phyloP scores from a whole-genome alignment of 2,888 invertebrate genomes.

The Lamproptera curius region DNA sequence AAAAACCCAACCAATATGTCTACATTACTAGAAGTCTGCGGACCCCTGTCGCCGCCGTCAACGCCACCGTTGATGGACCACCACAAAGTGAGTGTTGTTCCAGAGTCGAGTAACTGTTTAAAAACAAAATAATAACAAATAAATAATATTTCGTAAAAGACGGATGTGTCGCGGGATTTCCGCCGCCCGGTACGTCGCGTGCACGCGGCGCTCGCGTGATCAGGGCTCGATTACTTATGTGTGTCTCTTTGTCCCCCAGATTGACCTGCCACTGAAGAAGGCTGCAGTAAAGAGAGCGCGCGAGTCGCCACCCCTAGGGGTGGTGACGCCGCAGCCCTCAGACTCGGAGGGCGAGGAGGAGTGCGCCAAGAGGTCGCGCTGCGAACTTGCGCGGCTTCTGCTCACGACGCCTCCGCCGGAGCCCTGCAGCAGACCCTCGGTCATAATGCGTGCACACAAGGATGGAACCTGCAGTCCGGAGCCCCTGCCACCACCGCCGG shows the following conservation, averaged over 20 bases:
- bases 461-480: constrained; percentile 84
- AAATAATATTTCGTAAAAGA: constrained; percentile 5
- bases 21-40: constrained; percentile 67
- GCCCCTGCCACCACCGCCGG: constrained; percentile 53
- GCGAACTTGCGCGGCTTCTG: constrained; percentile 75
- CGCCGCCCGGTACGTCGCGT: constrained; percentile 31
- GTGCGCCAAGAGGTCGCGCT: constrained; percentile 59
- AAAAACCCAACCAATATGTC: constrained; percentile 56
- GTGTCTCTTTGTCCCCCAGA: constrained; percentile 65
- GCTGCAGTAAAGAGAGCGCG: constrained; percentile 56
- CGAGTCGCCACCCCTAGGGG: constrained; percentile 53
- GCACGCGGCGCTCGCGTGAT: constrained; percentile 65
- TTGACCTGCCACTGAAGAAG: constrained; percentile 64
- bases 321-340: constrained; percentile 90
- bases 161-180: constrained; percentile 36
- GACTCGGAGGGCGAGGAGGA: constrained; percentile 88
- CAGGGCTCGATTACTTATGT: constrained; percentile 67
- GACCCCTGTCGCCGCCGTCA: constrained; percentile 83
- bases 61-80: constrained; percentile 83
- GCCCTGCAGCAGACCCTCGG: constrained; percentile 79
- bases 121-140: not conserved
- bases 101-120: not conserved
- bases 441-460: constrained; percentile 91
- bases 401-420: constrained; percentile 78
- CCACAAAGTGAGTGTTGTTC: constrained; percentile 63